Evolutionary conservation across 2,797 vertebrate species (phyloP).

Genomic region (Melanogrammus aeglefinus): DNA sequence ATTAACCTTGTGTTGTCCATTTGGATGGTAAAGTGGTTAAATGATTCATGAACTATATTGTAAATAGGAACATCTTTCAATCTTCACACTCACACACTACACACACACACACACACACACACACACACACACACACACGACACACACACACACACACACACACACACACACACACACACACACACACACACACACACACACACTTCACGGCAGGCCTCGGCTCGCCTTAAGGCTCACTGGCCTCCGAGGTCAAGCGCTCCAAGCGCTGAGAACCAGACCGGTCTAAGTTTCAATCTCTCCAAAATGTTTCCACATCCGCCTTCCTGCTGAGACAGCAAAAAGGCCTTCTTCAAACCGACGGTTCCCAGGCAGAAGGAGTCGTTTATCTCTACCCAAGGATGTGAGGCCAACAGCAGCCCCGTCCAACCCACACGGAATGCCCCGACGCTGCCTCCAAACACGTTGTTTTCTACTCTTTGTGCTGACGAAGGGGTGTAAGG

Average conservation of each 20-base stretch:
- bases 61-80: not conserved
- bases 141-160: too few species aligned
- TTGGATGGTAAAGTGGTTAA: not conserved
- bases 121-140: too few species aligned
- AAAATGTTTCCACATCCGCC: not conserved
- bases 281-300: not conserved
- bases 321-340: not conserved
- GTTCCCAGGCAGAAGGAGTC: not conserved
- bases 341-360: not conserved
- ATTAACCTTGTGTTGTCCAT: not conserved
- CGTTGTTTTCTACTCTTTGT: not conserved
- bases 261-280: not conserved
- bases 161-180: too few species aligned
- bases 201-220: not conserved
- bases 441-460: not conserved
- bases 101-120: too few species aligned
- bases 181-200: not conserved
- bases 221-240: not conserved
- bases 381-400: not conserved
- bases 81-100: not conserved
- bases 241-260: not conserved
- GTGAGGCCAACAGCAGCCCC: not conserved
- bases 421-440: not conserved
- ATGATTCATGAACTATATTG: not conserved
- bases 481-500: not conserved